A percentile compares a stretch with the other conserved stretches of the same genome.
Conservation (phyloP, 2,888 invertebrate species). For the Galeopsomyia nigrocyanea region DNA sequence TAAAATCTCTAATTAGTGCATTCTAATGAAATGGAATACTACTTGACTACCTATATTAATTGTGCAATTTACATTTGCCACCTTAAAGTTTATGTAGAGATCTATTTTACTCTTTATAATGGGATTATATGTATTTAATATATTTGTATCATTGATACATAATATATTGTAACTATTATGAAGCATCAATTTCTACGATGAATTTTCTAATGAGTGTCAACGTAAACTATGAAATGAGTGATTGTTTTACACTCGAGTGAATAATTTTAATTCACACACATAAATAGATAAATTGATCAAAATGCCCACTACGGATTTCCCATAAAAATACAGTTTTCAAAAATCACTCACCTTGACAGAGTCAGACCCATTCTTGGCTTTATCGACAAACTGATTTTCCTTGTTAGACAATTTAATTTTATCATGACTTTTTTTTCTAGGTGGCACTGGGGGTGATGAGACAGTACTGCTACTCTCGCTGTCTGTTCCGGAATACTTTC, state of each 20-base stretch:
- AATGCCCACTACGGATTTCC: not conserved
- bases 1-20: not conserved
- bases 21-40: not conserved
- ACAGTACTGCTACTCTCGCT: conserved; percentile 23
- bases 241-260: not conserved
- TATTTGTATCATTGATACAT: no score
- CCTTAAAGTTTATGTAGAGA: no score
- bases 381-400: conserved; percentile 61
- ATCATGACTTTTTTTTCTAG: conserved; percentile 72
- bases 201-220: no score
- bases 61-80: not conserved
- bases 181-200: no score
- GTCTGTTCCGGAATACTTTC: conserved; percentile 30
- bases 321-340: conserved; percentile 5
- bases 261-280: not conserved
- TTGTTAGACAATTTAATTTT: conserved; percentile 69
- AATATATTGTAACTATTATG: no score
- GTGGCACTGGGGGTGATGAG: conserved; percentile 71
- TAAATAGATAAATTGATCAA: no score
- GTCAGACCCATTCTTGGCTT: conserved; percentile 54
- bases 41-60: conserved; percentile 3
- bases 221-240: no score
- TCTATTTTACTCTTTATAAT: not conserved
- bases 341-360: conserved; percentile 59
- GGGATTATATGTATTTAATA: no score